phyloP scores from a whole-genome alignment of 2,888 invertebrate species.

The Pandemis corylana region DNA sequence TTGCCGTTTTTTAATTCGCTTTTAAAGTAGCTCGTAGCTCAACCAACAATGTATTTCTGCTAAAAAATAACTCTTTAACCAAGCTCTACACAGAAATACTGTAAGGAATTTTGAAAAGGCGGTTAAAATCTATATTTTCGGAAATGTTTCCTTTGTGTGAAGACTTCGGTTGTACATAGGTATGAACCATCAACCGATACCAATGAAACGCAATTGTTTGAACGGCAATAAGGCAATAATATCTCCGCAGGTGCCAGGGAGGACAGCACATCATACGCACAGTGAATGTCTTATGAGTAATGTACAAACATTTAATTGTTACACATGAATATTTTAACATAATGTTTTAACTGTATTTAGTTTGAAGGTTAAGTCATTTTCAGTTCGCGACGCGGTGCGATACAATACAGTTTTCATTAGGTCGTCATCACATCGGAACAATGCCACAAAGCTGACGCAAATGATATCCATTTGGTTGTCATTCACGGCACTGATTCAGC shows the following conservation, averaged over 20 bases:
- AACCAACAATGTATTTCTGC: too few species aligned
- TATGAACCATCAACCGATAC: background rate
- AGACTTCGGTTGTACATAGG: too few species aligned
- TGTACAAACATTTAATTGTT: conserved; percentile 34
- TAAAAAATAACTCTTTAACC: too few species aligned
- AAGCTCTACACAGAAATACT: background rate
- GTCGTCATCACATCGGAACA: conserved; percentile 3
- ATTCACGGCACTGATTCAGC: conserved; percentile 32
- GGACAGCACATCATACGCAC: conserved; percentile 22
- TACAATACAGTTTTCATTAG: conserved; percentile 20
- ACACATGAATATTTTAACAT: conserved; percentile 29
- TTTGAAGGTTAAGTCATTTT: conserved; percentile 13
- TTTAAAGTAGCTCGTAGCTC: too few species aligned
- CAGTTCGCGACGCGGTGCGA: background rate
- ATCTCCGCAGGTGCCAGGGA: conserved; percentile 23
- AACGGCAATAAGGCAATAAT: conserved; percentile 17
- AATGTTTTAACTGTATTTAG: conserved; percentile 16
- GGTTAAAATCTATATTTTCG: background rate
- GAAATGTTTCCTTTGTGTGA: background rate
- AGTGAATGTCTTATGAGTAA: conserved; percentile 26
- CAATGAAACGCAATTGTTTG: background rate
- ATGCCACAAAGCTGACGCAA: conserved; percentile 1
- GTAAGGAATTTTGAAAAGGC: background rate
- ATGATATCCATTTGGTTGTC: conserved; percentile 46
- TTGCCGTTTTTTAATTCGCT: too few species aligned